Evolutionary conservation across 2,113 vertebrate species (phyloP).

Genomic region (Psittacus erithacus): DNA sequence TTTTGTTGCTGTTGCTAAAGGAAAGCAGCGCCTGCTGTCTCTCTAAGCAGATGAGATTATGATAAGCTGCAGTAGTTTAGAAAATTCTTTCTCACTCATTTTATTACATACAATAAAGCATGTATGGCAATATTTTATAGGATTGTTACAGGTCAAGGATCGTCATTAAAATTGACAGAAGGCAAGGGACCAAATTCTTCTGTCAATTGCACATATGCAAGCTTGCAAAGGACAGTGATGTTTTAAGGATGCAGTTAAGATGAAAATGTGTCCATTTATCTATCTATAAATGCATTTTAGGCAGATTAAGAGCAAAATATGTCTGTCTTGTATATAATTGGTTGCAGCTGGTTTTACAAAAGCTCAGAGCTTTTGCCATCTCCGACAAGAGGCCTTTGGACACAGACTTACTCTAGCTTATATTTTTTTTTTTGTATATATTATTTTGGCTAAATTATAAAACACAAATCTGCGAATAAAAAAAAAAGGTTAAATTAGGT

Average conservation of each 20-base stretch:
- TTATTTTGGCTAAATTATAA: neutral
- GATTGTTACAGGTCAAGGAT: conserved; percentile 54
- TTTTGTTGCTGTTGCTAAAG: neutral
- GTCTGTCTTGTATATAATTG: neutral
- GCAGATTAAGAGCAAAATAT: neutral
- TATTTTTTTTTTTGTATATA: neutral
- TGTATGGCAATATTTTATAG: conserved; percentile 40
- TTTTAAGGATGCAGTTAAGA: neutral
- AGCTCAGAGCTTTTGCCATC: neutral
- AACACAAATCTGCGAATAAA: neutral
- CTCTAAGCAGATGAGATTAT: neutral
- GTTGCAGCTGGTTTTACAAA: neutral
- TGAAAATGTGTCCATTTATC: neutral
- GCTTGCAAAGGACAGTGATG: neutral
- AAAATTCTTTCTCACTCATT: conserved; percentile 34
- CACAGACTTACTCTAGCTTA: neutral
- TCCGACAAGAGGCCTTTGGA: neutral
- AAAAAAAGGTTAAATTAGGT: neutral
- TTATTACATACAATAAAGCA: conserved; percentile 58
- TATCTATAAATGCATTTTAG: neutral
- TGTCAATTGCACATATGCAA: neutral
- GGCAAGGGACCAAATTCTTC: neutral
- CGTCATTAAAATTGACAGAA: conserved; percentile 7
- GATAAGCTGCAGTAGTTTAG: neutral
- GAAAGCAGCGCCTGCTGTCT: neutral